Base-by-base conservation (phyloP, 2,113 vertebrate species). In the Alethe diademata region DNA sequence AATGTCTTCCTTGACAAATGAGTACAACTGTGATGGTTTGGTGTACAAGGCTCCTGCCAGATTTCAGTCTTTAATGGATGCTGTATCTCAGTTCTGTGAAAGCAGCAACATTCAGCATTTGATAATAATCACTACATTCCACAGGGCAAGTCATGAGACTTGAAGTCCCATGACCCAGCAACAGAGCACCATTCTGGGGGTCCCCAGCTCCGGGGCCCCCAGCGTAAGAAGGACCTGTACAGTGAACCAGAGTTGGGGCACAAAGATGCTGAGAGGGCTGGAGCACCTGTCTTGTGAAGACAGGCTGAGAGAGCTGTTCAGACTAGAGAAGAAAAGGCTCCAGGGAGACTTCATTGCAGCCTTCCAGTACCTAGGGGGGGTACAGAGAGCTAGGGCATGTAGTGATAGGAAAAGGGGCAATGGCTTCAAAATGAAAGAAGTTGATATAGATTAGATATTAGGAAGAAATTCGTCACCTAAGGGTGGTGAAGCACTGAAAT, bases 1-100 rank as follows among this genome's bases (percentile, higher is more conserved):
- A 95, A 92, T 74, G 24, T 70, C 18, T 91, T 72, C 57, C 61
- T 38, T 81, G 65, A 95, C 64, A 96, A 94, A 95, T 65, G 13
- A 88, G n/a, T 61, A 45, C 5, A 58, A 56, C 48, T 82, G 18
- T 75, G 61, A 57, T 31, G n/a, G 73, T 53, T 81, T 87, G 42
- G 60, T 74, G 53, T 72, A 83, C 33, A 80, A 62, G 36, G 26
- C 36, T 86, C 35, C 75, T 91, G 81, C 45, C 47, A 43, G 36
- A 73, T 86, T 87, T 69, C 54, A 51, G 66, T 58, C 35, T 56
- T 70, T 65, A 89, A 82, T 29, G 57, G 56, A 56, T 76, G 82
- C 73, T 85, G 51, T 79, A 81, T 42, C 84, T 91, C 71, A 61
- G 9, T 73, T 90, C 47, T 95, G 78, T 61, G 47, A 95, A 88